Evolutionary conservation across 2,113 vertebrate genomes (phyloP).

Genomic region (Elaphurus davidianus): DNA sequence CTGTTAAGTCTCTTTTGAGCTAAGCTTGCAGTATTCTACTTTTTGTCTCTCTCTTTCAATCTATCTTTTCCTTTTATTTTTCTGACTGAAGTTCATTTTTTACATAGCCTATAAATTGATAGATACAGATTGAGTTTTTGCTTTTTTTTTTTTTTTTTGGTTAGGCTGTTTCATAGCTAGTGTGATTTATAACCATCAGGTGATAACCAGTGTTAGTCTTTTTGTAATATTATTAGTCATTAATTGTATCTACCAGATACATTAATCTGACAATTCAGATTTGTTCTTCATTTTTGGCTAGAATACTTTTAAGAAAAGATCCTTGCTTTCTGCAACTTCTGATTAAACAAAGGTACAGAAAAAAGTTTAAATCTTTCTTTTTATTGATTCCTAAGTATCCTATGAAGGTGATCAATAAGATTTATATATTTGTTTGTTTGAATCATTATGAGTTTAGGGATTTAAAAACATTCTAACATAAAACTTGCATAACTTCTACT

Average conservation of each 20-base stretch:
- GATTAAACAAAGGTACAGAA: neutral
- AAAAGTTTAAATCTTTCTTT: neutral
- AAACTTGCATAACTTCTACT: neutral
- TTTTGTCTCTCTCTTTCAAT: neutral
- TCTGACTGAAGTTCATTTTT: neutral
- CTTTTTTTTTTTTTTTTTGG: neutral
- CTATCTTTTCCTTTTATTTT: neutral
- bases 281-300: neutral
- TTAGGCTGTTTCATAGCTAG: neutral
- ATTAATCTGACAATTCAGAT: neutral
- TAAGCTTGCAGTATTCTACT: neutral
- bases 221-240: neutral
- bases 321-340: neutral
- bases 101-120: neutral
- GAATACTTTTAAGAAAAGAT: neutral
- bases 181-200: neutral
- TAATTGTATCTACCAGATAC: neutral
- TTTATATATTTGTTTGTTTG: neutral
- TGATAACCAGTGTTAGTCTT: neutral
- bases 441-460: neutral
- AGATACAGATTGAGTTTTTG: neutral
- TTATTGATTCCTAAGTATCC: neutral
- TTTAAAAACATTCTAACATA: neutral
- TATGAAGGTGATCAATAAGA: neutral
- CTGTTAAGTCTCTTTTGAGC: neutral